Base-by-base conservation (phyloP, 2,797 vertebrate species). In the Chrysocyon brachyurus region DNA sequence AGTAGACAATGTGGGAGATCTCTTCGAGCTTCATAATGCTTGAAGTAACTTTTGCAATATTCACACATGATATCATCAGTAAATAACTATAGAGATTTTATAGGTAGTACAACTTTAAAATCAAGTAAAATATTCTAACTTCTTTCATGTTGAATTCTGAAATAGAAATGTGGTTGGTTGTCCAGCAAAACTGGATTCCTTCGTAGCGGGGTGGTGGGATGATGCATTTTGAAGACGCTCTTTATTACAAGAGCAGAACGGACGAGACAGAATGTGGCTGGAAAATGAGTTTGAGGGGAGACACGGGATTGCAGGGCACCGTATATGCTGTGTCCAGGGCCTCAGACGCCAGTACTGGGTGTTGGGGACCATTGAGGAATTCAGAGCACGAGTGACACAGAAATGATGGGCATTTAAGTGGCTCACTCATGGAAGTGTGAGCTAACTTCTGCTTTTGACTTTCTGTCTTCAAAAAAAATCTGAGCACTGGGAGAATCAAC, bases 291-390 rank as follows among this genome's bases (percentile, higher is more conserved):
- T 14, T 16, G 26, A 26, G 54, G 24, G 24, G 75, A 72, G 73
- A 46, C 16, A 2, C 0, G 7, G 24, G 26, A 3, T 24, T n/a
- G 19, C 11, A 19, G 40, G 33, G 11, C 0, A 3, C 2, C 0
- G 0, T 5, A 0, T 54, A 1, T 28, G 33, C 17, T 40, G 81
- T 14, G 1, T 73, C 19, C 3, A 4, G 46, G 70, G 57, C 4
- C 52, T 54, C 10, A 4, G 22, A 33, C 59, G 33, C 46, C 12
- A 36, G 19, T 26, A 24, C 2, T 28, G 68, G 84, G 56, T 3
- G 0, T 4, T 36, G 46, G 85, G 75, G 77, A 11, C 56, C 64
- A n/a, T 1, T 21, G 33, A 63, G 56, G 94, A 57, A 72, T 40
- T 81, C 36, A 61, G 22, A 94, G 77, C 33, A 1, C 57, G 63